A percentile compares a stretch with the other conserved stretches of the same genome.
These are phyloP conservation scores for Helleia helle DNA, from an alignment of 2,888 invertebrate species.

Conservation along the genomic window DNA sequence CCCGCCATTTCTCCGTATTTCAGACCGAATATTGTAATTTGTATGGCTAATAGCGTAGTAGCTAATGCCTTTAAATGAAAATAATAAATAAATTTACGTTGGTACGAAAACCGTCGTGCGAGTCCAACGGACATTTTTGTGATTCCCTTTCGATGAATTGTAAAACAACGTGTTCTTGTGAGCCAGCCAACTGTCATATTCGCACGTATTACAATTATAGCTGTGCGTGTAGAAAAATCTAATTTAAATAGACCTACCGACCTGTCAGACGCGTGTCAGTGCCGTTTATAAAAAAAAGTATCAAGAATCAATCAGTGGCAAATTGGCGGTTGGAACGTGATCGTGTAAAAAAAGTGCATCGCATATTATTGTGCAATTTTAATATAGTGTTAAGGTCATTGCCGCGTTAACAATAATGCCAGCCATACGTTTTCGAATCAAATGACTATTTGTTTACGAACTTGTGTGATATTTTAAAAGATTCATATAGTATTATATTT, in stretches of 20 bases:
- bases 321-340: constrained; percentile 4
- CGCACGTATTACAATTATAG: constrained; percentile 28
- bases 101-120: no score
- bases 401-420: neutral
- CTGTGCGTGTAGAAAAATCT: constrained; percentile 34
- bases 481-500: no score
- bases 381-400: neutral
- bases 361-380: neutral
- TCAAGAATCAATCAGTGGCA: constrained; percentile 23
- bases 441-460: no score
- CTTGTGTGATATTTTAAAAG: no score
- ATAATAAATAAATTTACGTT: no score
- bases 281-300: constrained; percentile 24
- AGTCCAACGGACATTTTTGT: no score
- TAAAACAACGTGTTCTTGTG: no score
- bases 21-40: no score
- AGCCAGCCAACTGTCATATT: constrained; percentile 8
- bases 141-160: neutral
- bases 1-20: no score
- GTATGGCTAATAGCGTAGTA: no score
- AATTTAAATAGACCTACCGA: constrained; percentile 49
- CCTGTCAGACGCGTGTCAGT: constrained; percentile 55
- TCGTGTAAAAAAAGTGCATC: neutral
- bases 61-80: no score
- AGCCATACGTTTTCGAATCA: constrained; percentile 1